Percentiles rank a stretch among this genome's conserved stretches.
phyloP scores from a whole-genome alignment of 2,797 vertebrate genomes.

The Gobionotothen gibberifrons region DNA sequence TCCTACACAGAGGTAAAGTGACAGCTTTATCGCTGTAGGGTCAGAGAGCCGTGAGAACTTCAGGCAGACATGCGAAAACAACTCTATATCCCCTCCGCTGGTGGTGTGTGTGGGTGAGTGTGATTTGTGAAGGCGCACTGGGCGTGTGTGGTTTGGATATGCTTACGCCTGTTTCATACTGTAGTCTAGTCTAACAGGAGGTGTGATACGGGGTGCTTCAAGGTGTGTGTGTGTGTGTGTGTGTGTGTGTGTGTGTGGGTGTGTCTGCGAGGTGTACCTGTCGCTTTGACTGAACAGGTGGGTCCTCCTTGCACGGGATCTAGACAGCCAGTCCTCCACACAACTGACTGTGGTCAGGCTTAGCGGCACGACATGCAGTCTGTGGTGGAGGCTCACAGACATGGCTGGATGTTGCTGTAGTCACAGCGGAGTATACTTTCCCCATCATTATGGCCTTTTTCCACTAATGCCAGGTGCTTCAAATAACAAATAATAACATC shows the following conservation, averaged over 20 bases:
- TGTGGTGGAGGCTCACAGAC: constrained; percentile 48
- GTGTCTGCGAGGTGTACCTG: constrained; percentile 52
- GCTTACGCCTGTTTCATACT: constrained; percentile 36
- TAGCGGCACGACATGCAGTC: constrained; percentile 41
- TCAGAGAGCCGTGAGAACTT: constrained; percentile 62
- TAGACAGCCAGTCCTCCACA: constrained; percentile 51
- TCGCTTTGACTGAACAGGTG: constrained; percentile 68
- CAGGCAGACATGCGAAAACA: constrained; percentile 30
- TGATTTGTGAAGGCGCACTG: constrained; percentile 45
- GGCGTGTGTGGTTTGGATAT: constrained; percentile 62
- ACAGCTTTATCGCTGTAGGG: constrained; percentile 27
- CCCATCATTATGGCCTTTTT: neutral
- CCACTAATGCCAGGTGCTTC: neutral
- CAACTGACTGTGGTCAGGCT: constrained; percentile 64
- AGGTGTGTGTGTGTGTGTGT: neutral
- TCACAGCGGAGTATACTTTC: constrained; percentile 26
- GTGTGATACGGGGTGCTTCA: constrained; percentile 48
- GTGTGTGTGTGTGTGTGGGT: neutral
- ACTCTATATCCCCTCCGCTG: constrained; percentile 34
- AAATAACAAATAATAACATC: neutral
- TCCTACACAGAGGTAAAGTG: constrained; percentile 35
- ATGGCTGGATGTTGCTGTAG: constrained; percentile 43
- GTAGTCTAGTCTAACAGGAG: constrained; percentile 18
- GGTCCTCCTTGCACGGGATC: constrained; percentile 54
- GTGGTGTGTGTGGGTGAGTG: constrained; percentile 60